A percentile compares a stretch with the other conserved stretches of the same genome.
These are phyloP conservation scores for Tragelaphus strepsiceros DNA, from an alignment of 2,113 vertebrate species.

Conservation along the genomic window DNA sequence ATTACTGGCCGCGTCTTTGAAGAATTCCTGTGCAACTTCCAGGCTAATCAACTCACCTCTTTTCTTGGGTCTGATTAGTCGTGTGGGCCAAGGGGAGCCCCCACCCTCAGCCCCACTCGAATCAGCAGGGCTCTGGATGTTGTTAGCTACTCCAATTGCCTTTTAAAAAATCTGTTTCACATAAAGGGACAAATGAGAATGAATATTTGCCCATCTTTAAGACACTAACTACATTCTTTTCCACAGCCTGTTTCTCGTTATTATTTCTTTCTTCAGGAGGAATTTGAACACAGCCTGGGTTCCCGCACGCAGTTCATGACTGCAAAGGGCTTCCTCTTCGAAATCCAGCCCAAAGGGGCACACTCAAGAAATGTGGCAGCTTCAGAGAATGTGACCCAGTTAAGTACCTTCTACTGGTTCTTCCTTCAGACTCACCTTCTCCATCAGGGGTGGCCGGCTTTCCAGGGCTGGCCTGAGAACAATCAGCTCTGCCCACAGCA, in stretches of 20 bases:
- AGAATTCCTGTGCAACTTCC: background rate
- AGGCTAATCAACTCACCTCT: slow-evolving; percentile 56
- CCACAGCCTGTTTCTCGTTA: slow-evolving; percentile 85
- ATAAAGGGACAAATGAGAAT: slow-evolving; percentile 85
- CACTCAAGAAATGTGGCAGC: background rate
- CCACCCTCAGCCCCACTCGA: background rate
- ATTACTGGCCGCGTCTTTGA: slow-evolving; percentile 21
- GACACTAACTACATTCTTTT: slow-evolving; percentile 78
- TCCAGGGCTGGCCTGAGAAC: background rate
- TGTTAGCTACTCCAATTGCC: slow-evolving; percentile 75
- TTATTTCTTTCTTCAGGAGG: slow-evolving; percentile 66
- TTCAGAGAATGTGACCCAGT: background rate
- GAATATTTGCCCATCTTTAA: slow-evolving; percentile 79
- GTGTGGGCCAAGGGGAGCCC: background rate
- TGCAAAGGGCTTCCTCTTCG: slow-evolving; percentile 35
- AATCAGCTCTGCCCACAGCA: too few species aligned
- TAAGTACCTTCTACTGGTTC: background rate
- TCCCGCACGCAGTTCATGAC: slow-evolving; percentile 58
- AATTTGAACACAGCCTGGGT: slow-evolving; percentile 62
- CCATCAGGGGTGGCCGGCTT: background rate
- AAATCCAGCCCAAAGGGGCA: background rate
- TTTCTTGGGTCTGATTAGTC: slow-evolving; percentile 33
- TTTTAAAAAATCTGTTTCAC: slow-evolving; percentile 84
- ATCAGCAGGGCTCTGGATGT: slow-evolving; percentile 75
- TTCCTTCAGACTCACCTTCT: background rate